These are phyloP conservation scores for Mesorhabditis spiculigera DNA, from an alignment of 2,888 invertebrate genomes.

Conservation along the genomic window DNA sequence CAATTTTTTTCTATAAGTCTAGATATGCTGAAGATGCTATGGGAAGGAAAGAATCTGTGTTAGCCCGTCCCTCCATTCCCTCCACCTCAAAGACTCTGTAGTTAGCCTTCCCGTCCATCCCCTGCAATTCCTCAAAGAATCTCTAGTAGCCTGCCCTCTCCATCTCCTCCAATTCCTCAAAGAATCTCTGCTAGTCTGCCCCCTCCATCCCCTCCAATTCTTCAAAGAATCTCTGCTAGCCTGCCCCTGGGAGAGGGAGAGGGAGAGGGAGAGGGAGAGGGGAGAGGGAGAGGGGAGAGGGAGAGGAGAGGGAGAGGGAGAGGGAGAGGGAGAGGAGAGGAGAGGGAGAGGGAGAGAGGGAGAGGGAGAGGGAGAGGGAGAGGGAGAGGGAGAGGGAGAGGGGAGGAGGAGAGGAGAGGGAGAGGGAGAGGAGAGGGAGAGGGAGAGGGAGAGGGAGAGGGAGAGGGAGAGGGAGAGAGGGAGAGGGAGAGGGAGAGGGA, in stretches of 20 bases:
- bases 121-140: too few relatives aligned
- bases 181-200: too few relatives aligned
- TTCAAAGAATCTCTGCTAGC: too few relatives aligned
- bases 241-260: neutral
- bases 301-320: neutral
- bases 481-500: neutral
- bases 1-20: too few relatives aligned
- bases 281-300: neutral
- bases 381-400: neutral
- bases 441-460: neutral
- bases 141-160: too few relatives aligned
- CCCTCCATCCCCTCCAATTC: too few relatives aligned
- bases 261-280: neutral
- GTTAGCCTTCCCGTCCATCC: too few relatives aligned
- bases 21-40: too few relatives aligned
- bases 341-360: neutral
- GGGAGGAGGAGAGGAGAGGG: neutral
- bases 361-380: neutral
- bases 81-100: too few relatives aligned
- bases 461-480: neutral
- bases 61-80: too few relatives aligned
- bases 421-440: neutral
- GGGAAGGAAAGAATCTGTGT: too few relatives aligned
- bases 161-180: too few relatives aligned
- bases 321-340: neutral